phyloP scores from a whole-genome alignment of 2,797 vertebrate genomes.

The Chloroceryle inda region DNA sequence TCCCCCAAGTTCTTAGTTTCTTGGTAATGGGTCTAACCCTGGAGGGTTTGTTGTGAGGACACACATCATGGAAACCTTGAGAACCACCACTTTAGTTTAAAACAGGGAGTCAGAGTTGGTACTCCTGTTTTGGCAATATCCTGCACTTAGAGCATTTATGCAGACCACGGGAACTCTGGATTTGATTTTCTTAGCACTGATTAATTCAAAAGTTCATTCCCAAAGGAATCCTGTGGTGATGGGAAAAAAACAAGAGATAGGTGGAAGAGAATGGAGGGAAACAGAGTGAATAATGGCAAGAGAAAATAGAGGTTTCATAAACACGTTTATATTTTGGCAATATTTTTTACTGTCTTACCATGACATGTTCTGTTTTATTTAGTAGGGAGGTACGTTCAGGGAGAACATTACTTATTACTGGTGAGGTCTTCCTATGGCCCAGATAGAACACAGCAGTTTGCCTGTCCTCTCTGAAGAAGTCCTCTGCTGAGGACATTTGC shows the following conservation, averaged over 20 bases:
- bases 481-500: neutral
- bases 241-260: neutral
- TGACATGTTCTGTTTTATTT: neutral
- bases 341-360: neutral
- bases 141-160: neutral
- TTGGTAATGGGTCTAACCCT: no score
- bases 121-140: neutral
- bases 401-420: neutral
- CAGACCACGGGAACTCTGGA: neutral
- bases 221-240: neutral
- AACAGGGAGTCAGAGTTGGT: neutral
- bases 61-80: no score
- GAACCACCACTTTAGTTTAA: no score
- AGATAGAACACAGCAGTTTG: rapidly evolving
- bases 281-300: neutral
- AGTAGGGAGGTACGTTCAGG: neutral
- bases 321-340: neutral
- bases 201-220: neutral
- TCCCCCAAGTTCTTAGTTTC: no score
- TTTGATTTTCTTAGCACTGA: neutral
- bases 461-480: neutral
- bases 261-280: neutral
- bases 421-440: neutral
- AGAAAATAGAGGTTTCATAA: neutral
- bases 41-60: no score